Percentiles rank a stretch among this genome's conserved stretches.
Conservation (phyloP, 2,888 invertebrate species). For the Balanococcus diminutus region DNA sequence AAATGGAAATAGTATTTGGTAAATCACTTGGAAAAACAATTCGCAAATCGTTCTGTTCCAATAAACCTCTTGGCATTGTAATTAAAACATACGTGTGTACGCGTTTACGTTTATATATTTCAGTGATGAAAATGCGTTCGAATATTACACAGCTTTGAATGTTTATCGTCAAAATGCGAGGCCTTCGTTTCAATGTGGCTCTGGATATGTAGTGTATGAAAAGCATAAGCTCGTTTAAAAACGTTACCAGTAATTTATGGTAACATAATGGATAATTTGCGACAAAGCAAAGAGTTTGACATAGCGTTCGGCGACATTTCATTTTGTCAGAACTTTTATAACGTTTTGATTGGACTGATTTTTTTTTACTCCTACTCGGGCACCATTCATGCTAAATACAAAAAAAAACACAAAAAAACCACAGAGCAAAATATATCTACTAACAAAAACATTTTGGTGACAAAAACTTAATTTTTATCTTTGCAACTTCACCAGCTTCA, state of each 20-base stretch:
- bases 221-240: neutral
- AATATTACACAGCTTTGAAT: conserved; percentile 5
- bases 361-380: neutral
- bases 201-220: neutral
- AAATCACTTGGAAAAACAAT: conserved; percentile 22
- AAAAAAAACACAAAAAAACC: neutral
- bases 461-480: neutral
- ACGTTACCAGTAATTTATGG: neutral
- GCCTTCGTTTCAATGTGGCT: neutral
- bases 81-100: neutral
- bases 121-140: neutral
- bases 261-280: neutral
- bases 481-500: neutral
- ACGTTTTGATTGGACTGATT: neutral
- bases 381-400: too few relatives aligned
- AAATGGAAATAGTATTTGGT: neutral
- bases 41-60: neutral
- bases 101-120: conserved; percentile 2
- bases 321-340: neutral
- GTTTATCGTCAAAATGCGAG: conserved; percentile 16
- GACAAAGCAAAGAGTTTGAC: neutral
- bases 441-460: neutral
- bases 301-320: neutral
- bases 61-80: conserved; percentile 2
- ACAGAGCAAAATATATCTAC: too few relatives aligned